phyloP scores from a whole-genome alignment of 2,888 invertebrate species.

The Phaedon cochleariae region DNA sequence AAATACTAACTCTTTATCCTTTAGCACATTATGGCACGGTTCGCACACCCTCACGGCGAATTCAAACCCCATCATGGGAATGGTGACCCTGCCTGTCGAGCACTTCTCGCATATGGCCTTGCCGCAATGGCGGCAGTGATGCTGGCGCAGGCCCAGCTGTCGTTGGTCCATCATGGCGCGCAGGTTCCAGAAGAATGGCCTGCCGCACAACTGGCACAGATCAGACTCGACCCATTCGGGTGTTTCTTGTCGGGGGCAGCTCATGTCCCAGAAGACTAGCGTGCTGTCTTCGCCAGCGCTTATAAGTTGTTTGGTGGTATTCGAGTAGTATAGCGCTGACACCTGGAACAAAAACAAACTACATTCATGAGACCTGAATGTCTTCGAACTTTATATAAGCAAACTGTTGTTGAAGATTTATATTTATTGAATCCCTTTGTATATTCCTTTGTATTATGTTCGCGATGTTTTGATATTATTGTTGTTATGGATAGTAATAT shows the following conservation, averaged over 20 bases:
- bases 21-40: slow-evolving; percentile 83
- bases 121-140: slow-evolving; percentile 94
- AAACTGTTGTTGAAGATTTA: too few relatives aligned
- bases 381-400: too few relatives aligned
- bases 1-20: slow-evolving; percentile 86
- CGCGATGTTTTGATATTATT: too few relatives aligned
- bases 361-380: too few relatives aligned
- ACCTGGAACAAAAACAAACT: slow-evolving; percentile 68
- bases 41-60: slow-evolving; percentile 96
- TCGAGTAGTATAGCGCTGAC: slow-evolving; percentile 85
- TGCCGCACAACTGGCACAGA: slow-evolving; percentile 90
- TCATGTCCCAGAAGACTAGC: slow-evolving; percentile 96
- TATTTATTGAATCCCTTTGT: too few relatives aligned
- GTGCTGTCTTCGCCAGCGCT: slow-evolving; percentile 93
- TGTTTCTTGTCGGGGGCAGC: slow-evolving; percentile 85
- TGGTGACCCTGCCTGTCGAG: slow-evolving; percentile 85
- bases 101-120: slow-evolving; percentile 95
- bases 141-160: slow-evolving; percentile 89
- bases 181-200: slow-evolving; percentile 99
- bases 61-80: slow-evolving; percentile 98
- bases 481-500: too few relatives aligned
- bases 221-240: slow-evolving; percentile 97
- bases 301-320: slow-evolving; percentile 80
- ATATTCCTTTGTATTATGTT: too few relatives aligned
- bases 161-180: slow-evolving; percentile 98